A percentile compares a stretch with the other conserved stretches of the same genome.
Evolutionary conservation across 2,113 vertebrate genomes (phyloP).

Genomic region (Dendropsophus ebraccatus): DNA sequence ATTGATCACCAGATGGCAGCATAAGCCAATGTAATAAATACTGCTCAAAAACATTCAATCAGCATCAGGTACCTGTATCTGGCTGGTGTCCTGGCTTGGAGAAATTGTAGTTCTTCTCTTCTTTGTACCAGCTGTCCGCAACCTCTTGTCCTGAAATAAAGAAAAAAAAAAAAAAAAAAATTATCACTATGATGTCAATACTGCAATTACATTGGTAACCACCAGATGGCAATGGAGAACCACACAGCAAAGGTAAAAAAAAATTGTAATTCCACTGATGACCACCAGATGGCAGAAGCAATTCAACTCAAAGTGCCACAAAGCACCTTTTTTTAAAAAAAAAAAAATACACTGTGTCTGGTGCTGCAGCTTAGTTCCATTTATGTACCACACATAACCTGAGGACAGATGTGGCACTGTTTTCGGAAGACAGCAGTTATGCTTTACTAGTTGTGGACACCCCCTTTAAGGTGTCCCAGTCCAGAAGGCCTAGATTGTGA

Average conservation of each 20-base stretch:
- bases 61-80: constrained; percentile 54
- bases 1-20: neutral
- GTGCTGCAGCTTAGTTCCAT: too few relatives aligned
- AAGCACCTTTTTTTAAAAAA: too few relatives aligned
- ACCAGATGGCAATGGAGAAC: neutral
- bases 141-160: constrained; percentile 55
- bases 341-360: too few relatives aligned
- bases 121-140: constrained; percentile 62
- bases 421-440: too few relatives aligned
- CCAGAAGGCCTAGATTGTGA: neutral
- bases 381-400: too few relatives aligned
- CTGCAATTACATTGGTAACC: neutral
- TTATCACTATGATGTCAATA: neutral
- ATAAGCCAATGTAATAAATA: neutral
- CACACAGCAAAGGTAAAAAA: neutral
- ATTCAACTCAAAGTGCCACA: too few relatives aligned
- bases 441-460: too few relatives aligned
- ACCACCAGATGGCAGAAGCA: neutral
- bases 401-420: too few relatives aligned
- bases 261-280: neutral
- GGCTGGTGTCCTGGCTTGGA: constrained; percentile 56
- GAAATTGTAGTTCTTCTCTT: constrained; percentile 62
- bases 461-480: too few relatives aligned
- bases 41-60: too few relatives aligned
- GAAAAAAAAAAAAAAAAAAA: neutral